Percentiles rank a stretch among this genome's conserved stretches.
phyloP scores from a whole-genome alignment of 2,888 invertebrate species.

The Tipula helvola region DNA sequence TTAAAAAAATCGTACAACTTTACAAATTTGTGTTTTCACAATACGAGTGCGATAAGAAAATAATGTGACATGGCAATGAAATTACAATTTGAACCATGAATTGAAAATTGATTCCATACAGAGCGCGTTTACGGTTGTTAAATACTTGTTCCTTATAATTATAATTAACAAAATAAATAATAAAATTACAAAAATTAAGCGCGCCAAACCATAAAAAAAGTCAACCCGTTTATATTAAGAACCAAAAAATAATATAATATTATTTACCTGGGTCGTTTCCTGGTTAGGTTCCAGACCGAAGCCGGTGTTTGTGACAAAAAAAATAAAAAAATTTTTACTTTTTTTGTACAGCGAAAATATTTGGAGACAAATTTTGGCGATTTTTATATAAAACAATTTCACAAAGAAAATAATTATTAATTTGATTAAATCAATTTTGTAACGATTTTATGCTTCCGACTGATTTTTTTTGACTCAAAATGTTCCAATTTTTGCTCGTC shows the following conservation, averaged over 20 bases:
- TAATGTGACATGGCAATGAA: neutral
- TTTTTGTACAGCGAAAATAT: neutral
- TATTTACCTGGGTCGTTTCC: conserved; percentile 10
- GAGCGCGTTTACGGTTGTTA: neutral
- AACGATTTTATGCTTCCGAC: neutral
- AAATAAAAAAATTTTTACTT: conserved; percentile 9
- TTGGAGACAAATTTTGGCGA: conserved; percentile 6
- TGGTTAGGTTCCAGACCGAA: conserved; percentile 11
- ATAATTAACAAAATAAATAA: neutral
- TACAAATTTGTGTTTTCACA: neutral
- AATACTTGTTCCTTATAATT: neutral
- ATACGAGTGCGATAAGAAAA: neutral
- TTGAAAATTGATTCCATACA: neutral
- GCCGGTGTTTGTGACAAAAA: neutral
- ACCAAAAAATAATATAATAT: neutral
- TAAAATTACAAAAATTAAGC: neutral
- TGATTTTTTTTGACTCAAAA: neutral
- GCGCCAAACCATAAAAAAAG: neutral
- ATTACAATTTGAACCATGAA: neutral
- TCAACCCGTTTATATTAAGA: neutral
- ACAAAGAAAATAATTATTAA: conserved; percentile 5
- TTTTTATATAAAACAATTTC: conserved; percentile 9
- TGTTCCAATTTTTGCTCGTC: neutral
- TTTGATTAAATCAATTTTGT: conserved; percentile 4
- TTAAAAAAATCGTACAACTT: neutral